Base-by-base conservation (phyloP, 2,888 invertebrate genomes). In the Rhopalosiphum nymphaeae region DNA sequence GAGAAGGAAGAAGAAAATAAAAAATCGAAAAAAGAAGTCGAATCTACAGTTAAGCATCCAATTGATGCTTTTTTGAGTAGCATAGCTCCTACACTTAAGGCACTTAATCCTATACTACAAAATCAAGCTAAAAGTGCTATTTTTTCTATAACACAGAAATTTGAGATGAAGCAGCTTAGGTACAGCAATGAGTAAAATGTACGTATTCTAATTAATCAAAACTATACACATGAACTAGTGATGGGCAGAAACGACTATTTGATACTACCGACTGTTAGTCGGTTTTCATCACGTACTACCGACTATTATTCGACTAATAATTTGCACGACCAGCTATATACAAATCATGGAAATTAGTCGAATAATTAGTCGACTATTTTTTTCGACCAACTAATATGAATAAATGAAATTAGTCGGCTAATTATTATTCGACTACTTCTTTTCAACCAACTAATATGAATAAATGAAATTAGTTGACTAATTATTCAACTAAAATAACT, bases 71-170 rank as follows among this genome's bases (percentile, higher is more conserved):
- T 86, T 86, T 86, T 86, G 86, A 86, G 86, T 86, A 46, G 86
- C 29, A 88, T 88, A 26, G 88, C 88, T 88, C 88, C 88, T 88
- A 88, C 36, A 88, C 88, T 88, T 88, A 88, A 56, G 53, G 5
- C 88, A 88, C 88, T 88, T 88, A 88, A 88, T 88, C 88, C 53
- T 88, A 88, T 88, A 88, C 88, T 88, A 88, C 88, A 84, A 84
- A 84, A 16, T 84, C 16, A 84, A 84, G 67, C 67, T n/a, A 67
- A 67, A 67, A 67, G 67, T 67, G 67, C 67, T 67, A 67, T 67
- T n/a, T 67, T 67, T 67, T 67, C 67, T 67, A 85, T 85, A 85
- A 26, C 85, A 44, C 85, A 85, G 46, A 46, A 85, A 85, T 85
- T 85, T 85, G 85, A 85, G 44, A 85, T 85, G 46, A 85, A 85